phyloP scores from a whole-genome alignment of 2,113 vertebrate genomes.

The Oncorhynchus nerka region DNA sequence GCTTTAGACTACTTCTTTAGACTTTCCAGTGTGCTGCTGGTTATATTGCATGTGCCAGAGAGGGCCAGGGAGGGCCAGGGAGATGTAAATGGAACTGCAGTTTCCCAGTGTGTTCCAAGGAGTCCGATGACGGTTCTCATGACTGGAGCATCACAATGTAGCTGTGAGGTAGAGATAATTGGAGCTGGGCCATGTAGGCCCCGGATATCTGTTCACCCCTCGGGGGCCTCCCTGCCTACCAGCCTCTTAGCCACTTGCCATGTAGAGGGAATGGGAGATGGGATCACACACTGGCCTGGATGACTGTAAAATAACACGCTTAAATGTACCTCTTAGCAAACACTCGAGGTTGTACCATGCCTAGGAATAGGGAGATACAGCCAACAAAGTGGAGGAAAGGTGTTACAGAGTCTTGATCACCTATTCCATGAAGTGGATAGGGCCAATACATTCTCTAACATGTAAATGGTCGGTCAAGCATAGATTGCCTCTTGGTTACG shows the following conservation, averaged over 20 bases:
- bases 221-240: conserved; percentile 13
- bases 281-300: conserved; percentile 52
- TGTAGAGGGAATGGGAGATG: conserved; percentile 68
- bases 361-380: conserved; percentile 63
- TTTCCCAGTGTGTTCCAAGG: conserved; percentile 58
- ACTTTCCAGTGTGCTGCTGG: conserved; percentile 5
- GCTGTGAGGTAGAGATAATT: conserved; percentile 67
- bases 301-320: conserved; percentile 43
- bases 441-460: conserved; percentile 31
- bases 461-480: conserved; percentile 15
- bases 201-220: conserved; percentile 66
- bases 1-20: background rate
- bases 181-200: conserved; percentile 57
- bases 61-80: background rate
- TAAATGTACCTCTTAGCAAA: conserved; percentile 63
- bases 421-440: conserved; percentile 15
- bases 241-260: conserved; percentile 53
- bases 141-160: conserved; percentile 65
- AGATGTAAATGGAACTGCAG: conserved; percentile 50
- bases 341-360: conserved; percentile 63
- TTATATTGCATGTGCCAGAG: conserved; percentile 15
- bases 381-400: conserved; percentile 49
- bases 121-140: conserved; percentile 61
- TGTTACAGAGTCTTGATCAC: conserved; percentile 38
- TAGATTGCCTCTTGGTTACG: background rate